Evolutionary conservation across 2,888 invertebrate species (phyloP), one percentile per base, ranked within the genome.

Genomic region (Acanthosepion esculentum): DNA sequence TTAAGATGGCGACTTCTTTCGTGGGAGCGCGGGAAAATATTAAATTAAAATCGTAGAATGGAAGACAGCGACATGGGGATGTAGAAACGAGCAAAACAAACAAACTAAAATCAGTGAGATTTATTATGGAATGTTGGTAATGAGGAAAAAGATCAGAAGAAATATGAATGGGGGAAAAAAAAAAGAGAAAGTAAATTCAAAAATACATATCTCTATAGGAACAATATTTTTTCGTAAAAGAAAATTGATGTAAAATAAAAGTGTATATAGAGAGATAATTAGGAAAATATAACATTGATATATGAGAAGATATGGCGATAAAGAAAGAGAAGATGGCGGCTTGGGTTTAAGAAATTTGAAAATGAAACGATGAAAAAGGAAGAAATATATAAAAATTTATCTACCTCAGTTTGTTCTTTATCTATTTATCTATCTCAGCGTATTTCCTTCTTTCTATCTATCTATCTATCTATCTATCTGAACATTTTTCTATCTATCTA

Each of bases 41-140:
- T n/a, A 78, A 78, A n/a, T 78, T 78, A 78, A 78, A 78, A 78
- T 78, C n/a, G 78, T n/a, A n/a, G n/a, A 59, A 78, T 33, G n/a
- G 26, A 64, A 3, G n/a, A 33, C 8, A 78, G n/a, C 12, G n/a
- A 41, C 41, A 41, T 41, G 41, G 41, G 41, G 41, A 41, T 41
- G 41, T 41, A 12, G 33, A 12, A 78, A 78, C n/a, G 12, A 12
- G 18, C n/a, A 78, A 59, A 55, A 78, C n/a, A 33, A 33, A 33
- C 18, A 33, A n/a, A n/a, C 78, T 2, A 78, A 78, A 78, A 29
- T 5, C n/a, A 55, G 55, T 55, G 55, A 59, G 78, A 78, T 78
- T 78, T 78, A 78, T 78, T 0, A 33, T 78, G 3, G 15, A 15
- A n/a, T 33, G 15, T n/a, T n/a, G n/a, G 8, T 15, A n/a, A 78